Conservation (phyloP, 2,113 vertebrate genomes). For the Dolichotis patagonum region DNA sequence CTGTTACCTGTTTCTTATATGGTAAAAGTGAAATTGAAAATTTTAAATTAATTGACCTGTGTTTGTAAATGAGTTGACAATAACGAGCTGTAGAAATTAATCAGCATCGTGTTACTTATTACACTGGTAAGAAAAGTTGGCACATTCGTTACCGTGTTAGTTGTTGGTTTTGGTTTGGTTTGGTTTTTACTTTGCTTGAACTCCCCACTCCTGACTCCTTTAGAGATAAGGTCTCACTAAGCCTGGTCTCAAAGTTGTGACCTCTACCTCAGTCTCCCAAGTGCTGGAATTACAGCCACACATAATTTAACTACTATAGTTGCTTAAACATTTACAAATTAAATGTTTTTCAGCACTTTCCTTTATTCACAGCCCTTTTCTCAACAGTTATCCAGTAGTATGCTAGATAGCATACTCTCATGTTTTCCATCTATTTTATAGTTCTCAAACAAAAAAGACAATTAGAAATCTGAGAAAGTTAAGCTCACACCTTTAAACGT, state of each 20-base stretch:
- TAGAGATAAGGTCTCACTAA: not conserved
- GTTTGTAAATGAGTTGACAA: constrained; percentile 8
- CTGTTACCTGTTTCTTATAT: not conserved
- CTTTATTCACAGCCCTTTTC: constrained; percentile 25
- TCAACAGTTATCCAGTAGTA: not conserved
- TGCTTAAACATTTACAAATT: not conserved
- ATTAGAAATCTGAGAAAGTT: constrained; percentile 6
- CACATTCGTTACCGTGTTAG: not conserved
- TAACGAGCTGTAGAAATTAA: not conserved
- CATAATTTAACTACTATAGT: not conserved
- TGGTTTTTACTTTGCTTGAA: not conserved
- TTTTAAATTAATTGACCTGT: not conserved
- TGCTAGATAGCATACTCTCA: not conserved
- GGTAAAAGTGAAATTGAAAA: constrained; percentile 23
- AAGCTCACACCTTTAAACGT: not conserved
- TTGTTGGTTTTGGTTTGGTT: not conserved
- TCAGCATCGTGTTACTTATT: constrained; percentile 4
- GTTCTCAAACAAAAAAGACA: not conserved
- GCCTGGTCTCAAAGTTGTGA: not conserved
- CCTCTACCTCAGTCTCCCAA: not conserved
- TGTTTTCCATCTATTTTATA: constrained; percentile 11
- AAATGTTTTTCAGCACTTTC: not conserved
- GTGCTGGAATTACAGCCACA: not conserved
- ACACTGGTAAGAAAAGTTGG: not conserved
- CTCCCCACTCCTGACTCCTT: not conserved